These are phyloP conservation scores for Pheosia tremula DNA, from an alignment of 2,888 invertebrate species.

Conservation along the genomic window DNA sequence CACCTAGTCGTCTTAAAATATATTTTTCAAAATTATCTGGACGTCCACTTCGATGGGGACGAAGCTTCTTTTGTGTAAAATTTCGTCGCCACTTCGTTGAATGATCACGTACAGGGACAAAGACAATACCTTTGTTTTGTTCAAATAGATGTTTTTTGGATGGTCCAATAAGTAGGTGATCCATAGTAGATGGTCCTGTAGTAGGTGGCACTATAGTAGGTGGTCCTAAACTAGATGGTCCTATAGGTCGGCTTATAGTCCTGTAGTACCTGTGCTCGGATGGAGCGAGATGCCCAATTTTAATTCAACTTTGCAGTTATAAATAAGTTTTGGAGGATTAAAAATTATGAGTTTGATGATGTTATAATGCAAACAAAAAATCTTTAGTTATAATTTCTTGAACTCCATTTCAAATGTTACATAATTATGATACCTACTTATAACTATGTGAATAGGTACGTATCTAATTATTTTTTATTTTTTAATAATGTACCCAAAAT, in stretches of 20 bases:
- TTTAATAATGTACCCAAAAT: no score
- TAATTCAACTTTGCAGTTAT: constrained; percentile 28
- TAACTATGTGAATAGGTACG: no score
- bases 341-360: not conserved
- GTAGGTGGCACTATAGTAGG: not conserved
- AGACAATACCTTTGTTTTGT: constrained; percentile 72
- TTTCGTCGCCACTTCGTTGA: constrained; percentile 63
- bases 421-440: no score
- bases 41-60: not conserved
- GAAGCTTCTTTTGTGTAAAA: constrained; percentile 20
- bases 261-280: constrained; percentile 26
- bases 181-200: not conserved
- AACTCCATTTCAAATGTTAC: no score
- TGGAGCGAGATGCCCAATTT: constrained; percentile 38
- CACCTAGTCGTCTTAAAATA: no score
- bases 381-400: no score
- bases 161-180: not conserved
- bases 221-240: no score
- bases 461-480: no score
- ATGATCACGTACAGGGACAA: constrained; percentile 75
- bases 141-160: not conserved
- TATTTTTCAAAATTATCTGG: not conserved
- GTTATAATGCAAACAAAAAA: no score
- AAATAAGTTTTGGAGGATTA: not conserved
- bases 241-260: no score